Conservation (phyloP, 2,888 invertebrate genomes). For the Microchrysa polita region DNA sequence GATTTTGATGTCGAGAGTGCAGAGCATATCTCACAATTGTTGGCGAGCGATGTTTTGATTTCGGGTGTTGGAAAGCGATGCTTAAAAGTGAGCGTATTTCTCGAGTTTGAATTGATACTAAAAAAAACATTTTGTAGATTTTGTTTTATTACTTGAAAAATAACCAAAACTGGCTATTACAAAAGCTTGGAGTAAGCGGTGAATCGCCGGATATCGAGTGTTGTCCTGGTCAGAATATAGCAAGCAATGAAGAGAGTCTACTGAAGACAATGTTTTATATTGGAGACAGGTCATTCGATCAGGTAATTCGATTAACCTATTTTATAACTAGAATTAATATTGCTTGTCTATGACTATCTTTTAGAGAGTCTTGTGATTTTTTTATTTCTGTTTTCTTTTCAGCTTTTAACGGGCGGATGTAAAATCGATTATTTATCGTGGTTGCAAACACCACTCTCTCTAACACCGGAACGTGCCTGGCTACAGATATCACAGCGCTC, state of each 20-base stretch:
- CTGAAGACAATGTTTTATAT: conserved; percentile 84
- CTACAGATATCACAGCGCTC: conserved; percentile 64
- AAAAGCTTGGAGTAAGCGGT: conserved; percentile 67
- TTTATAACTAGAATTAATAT: too few species aligned
- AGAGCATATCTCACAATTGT: conserved; percentile 66
- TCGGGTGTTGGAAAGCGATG: conserved; percentile 69
- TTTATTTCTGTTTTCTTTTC: conserved; percentile 32
- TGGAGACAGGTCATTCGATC: conserved; percentile 78
- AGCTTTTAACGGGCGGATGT: conserved; percentile 65
- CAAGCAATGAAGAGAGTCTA: conserved; percentile 66
- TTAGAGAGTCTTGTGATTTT: too few species aligned
- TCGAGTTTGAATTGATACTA: too few species aligned
- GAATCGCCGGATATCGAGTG: conserved; percentile 59
- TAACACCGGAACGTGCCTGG: conserved; percentile 64
- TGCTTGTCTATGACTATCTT: too few species aligned
- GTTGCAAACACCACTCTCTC: conserved; percentile 64
- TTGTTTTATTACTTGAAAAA: conserved; percentile 76
- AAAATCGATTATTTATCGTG: conserved; percentile 65
- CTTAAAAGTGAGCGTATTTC: conserved; percentile 64
- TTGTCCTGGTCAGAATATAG: conserved; percentile 62
- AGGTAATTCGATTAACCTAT: too few species aligned
- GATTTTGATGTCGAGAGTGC: conserved; percentile 65
- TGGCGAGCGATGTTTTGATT: conserved; percentile 73
- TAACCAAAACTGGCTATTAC: conserved; percentile 75
- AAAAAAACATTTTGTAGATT: conserved; percentile 65